Evolutionary conservation across 2,113 vertebrate species (phyloP).

Genomic region (Peromyscus maniculatus): DNA sequence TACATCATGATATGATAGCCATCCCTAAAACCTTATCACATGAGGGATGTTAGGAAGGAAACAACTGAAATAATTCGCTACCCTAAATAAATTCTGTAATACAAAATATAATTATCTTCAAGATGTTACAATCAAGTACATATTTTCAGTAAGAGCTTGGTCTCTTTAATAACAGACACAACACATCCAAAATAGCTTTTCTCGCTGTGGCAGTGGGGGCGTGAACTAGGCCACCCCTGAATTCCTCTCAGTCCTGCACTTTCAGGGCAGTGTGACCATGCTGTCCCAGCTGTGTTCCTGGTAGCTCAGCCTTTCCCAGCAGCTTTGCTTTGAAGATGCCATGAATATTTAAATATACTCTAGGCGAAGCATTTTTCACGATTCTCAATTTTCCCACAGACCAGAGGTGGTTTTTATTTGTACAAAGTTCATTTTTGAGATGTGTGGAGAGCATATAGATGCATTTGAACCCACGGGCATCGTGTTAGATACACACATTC

Average conservation of each 20-base stretch:
- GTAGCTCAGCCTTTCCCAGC: slow-evolving; percentile 65
- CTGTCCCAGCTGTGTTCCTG: slow-evolving; percentile 66
- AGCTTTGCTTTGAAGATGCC: slow-evolving; percentile 71
- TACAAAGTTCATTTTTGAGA: slow-evolving; percentile 54
- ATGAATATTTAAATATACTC: slow-evolving; percentile 81
- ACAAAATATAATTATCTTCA: slow-evolving; percentile 28
- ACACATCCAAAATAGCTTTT: slow-evolving; percentile 39
- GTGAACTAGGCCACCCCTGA: slow-evolving; percentile 6
- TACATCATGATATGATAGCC: neutral
- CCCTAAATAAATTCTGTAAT: neutral
- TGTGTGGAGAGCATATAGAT: neutral
- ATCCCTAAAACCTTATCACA: neutral
- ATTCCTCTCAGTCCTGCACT: slow-evolving; percentile 5
- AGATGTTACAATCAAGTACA: neutral
- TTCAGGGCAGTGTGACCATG: slow-evolving; percentile 10
- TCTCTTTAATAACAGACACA: slow-evolving; percentile 7
- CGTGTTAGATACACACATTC: neutral
- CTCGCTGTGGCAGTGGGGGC: slow-evolving; percentile 8
- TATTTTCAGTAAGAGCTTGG: neutral
- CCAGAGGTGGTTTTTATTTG: slow-evolving; percentile 67
- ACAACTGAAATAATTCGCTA: neutral
- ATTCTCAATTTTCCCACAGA: slow-evolving; percentile 64
- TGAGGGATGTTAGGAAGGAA: neutral
- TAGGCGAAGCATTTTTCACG: slow-evolving; percentile 74
- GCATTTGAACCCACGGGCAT: neutral